Conservation (phyloP, 2,113 vertebrate genomes). For the Pteropus alecto region DNA sequence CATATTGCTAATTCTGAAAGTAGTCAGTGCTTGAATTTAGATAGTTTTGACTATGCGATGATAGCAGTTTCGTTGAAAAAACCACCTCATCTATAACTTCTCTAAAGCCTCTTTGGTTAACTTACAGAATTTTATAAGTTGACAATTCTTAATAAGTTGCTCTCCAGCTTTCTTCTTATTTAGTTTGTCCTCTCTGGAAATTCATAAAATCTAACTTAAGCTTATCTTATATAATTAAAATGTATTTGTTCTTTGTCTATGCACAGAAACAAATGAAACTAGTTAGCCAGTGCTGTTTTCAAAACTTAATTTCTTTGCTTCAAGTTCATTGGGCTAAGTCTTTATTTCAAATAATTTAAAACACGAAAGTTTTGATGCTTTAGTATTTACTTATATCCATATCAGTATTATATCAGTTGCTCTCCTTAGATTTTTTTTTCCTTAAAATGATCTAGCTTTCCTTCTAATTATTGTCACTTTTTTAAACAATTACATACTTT, state of each 20-base stretch:
- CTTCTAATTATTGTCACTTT: not conserved
- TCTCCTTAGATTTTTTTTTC: not conserved
- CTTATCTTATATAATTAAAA: not conserved
- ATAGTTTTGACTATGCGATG: not conserved
- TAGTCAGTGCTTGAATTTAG: not conserved
- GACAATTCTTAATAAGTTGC: not conserved
- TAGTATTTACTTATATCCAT: not conserved
- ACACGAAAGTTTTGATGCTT: not conserved
- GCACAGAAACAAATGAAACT: not conserved
- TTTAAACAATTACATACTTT: conserved; percentile 28
- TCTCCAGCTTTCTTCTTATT: not conserved
- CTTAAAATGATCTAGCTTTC: not conserved
- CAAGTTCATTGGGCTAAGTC: not conserved
- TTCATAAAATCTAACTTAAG: not conserved
- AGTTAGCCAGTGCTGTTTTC: not conserved
- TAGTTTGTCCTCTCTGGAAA: not conserved
- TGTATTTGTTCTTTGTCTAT: not conserved
- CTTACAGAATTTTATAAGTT: not conserved
- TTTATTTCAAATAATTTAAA: not conserved
- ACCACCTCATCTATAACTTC: not conserved
- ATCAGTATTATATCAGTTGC: not conserved
- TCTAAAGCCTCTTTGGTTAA: not conserved
- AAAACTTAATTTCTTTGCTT: not conserved
- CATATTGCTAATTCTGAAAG: not conserved
- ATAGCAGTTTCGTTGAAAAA: not conserved